phyloP scores from a whole-genome alignment of 1,140 invertebrate species.

The Drosophila malerkotliana region DNA sequence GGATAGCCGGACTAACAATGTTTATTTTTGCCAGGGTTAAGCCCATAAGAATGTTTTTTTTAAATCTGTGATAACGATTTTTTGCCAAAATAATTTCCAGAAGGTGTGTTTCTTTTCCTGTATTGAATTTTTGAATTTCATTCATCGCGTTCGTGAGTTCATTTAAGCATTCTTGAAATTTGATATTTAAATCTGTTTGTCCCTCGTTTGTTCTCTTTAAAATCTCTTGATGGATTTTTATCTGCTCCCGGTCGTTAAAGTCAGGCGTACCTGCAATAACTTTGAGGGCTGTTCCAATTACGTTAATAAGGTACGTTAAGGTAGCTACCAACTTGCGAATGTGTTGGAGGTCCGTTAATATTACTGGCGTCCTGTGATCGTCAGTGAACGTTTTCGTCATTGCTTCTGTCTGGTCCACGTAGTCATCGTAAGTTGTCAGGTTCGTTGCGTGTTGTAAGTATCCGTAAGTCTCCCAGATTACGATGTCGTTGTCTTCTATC shows the following conservation, averaged over 20 bases:
- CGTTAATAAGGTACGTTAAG: slow-evolving; percentile 10
- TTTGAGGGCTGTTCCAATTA: slow-evolving; percentile 12
- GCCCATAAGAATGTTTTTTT: slow-evolving; percentile 10
- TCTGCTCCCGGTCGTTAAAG: slow-evolving; percentile 1
- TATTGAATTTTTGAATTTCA: neutral
- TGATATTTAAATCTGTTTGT: neutral
- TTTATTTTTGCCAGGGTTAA: slow-evolving; percentile 9
- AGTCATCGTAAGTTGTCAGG: neutral
- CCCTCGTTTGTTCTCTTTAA: slow-evolving; percentile 18
- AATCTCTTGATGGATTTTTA: slow-evolving; percentile 17
- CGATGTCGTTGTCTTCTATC: too few species aligned
- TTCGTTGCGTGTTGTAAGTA: too few species aligned
- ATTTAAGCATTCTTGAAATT: slow-evolving; percentile 3
- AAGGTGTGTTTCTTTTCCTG: neutral
- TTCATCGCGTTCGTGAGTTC: neutral
- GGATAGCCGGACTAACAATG: neutral
- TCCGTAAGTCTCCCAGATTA: too few species aligned
- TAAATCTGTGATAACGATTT: slow-evolving; percentile 2
- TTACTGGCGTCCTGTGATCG: slow-evolving; percentile 2
- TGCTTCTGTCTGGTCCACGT: neutral
- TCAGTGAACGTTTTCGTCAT: slow-evolving; percentile 1
- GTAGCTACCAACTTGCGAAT: neutral
- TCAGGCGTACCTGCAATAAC: neutral
- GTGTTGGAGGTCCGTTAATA: neutral
- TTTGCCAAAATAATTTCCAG: slow-evolving; percentile 4